These are phyloP conservation scores for Ectemnius continuus DNA, from an alignment of 2,888 invertebrate species.

Conservation along the genomic window DNA sequence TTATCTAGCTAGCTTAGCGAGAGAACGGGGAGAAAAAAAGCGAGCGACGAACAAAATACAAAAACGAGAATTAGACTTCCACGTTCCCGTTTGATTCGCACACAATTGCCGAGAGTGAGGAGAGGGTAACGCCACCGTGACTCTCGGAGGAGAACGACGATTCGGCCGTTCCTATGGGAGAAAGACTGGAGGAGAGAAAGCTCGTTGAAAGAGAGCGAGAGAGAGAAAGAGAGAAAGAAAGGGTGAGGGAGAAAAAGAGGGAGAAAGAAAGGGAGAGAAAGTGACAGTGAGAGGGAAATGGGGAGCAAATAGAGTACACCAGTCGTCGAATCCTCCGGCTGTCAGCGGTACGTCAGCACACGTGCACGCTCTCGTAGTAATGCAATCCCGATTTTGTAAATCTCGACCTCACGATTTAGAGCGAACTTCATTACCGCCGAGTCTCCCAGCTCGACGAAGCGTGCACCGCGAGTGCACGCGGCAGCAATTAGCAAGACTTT, in stretches of 20 bases:
- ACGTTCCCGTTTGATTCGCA: too few relatives aligned
- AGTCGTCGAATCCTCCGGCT: constrained; percentile 61
- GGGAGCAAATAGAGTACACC: constrained; percentile 20
- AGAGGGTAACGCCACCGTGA: constrained; percentile 43
- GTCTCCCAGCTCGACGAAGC: too few relatives aligned
- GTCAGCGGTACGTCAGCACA: constrained; percentile 67
- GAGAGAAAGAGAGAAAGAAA: constrained; percentile 11
- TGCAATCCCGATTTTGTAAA: constrained; percentile 30
- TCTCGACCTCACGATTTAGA: too few relatives aligned
- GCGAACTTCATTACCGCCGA: too few relatives aligned
- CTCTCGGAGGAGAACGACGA: constrained; percentile 49
- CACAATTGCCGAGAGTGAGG: background rate
- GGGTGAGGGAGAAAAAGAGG: too few relatives aligned
- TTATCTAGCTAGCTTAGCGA: constrained; percentile 2
- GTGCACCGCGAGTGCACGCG: too few relatives aligned
- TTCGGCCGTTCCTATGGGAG: constrained; percentile 23
- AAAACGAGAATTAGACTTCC: too few relatives aligned
- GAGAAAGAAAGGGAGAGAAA: constrained; percentile 24
- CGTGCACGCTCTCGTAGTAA: constrained; percentile 64
- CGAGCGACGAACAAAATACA: too few relatives aligned
- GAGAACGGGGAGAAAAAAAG: background rate
- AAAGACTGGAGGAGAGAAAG: too few relatives aligned
- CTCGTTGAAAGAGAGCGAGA: background rate
- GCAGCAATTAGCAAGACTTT: too few relatives aligned
- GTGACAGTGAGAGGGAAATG: constrained; percentile 16